Evolutionary conservation across 2,113 vertebrate species (phyloP).

Genomic region (Ciconia stormi): DNA sequence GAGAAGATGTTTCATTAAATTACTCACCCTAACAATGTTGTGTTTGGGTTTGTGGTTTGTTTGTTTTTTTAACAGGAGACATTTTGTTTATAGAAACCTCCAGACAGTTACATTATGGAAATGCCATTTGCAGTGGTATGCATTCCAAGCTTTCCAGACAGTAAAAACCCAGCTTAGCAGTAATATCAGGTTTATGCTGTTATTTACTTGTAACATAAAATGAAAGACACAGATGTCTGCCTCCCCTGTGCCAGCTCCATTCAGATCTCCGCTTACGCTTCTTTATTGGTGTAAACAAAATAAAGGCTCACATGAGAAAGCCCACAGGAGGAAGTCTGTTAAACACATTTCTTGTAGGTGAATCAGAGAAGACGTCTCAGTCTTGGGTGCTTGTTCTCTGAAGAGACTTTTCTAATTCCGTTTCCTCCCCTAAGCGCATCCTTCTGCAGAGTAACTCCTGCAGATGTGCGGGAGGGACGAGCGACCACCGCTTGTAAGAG

Average conservation of each 20-base stretch:
- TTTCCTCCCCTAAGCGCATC: not conserved
- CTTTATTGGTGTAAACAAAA: not conserved
- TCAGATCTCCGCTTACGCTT: not conserved
- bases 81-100: not conserved
- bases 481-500: not conserved
- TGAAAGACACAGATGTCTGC: not conserved
- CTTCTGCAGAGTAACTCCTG: not conserved
- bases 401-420: not conserved
- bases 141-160: not conserved
- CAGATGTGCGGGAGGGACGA: fast-evolving
- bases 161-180: not conserved
- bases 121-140: not conserved
- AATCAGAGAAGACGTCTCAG: not conserved
- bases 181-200: not conserved
- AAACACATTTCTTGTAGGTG: not conserved
- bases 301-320: not conserved
- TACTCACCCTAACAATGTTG: not conserved
- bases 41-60: not conserved
- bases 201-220: not conserved
- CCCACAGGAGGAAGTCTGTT: not conserved
- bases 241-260: not conserved
- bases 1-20: not conserved
- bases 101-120: not conserved
- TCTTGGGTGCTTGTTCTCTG: not conserved
- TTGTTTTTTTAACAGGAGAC: not conserved